A percentile compares a stretch with the other conserved stretches of the same genome.
phyloP scores from a whole-genome alignment of 2,888 invertebrate genomes.

The Branchipolynoe longqiensis region DNA sequence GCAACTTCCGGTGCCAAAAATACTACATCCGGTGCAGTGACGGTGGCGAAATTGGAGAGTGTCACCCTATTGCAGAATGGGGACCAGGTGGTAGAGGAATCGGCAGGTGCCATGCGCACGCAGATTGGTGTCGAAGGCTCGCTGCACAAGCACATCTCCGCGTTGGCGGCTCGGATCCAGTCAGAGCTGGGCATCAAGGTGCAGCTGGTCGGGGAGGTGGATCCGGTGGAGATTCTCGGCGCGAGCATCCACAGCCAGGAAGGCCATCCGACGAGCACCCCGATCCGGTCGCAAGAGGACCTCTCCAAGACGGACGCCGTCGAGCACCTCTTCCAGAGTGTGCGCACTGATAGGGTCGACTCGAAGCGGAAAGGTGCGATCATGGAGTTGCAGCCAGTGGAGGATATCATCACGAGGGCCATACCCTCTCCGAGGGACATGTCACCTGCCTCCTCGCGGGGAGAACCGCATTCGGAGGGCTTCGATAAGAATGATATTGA shows the following conservation, averaged over 20 bases:
- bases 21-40: background rate
- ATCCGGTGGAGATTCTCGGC: slow-evolving; percentile 22
- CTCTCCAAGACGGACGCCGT: slow-evolving; percentile 1
- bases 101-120: too few relatives aligned
- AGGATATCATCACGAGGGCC: slow-evolving; percentile 37
- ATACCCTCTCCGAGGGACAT: slow-evolving; percentile 30
- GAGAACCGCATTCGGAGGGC: background rate
- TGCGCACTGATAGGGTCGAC: slow-evolving; percentile 1
- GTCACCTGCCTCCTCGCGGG: background rate
- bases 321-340: slow-evolving; percentile 48
- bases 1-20: slow-evolving; percentile 1
- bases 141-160: slow-evolving; percentile 39
- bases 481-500: background rate
- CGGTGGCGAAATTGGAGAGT: background rate
- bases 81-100: slow-evolving; percentile 15
- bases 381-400: slow-evolving; percentile 16
- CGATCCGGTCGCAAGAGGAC: slow-evolving; percentile 10
- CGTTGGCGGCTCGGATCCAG: slow-evolving; percentile 40
- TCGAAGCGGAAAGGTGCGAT: background rate
- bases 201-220: slow-evolving; percentile 46
- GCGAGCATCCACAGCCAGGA: slow-evolving; percentile 48
- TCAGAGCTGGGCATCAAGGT: slow-evolving; percentile 52
- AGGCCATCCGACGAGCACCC: background rate
- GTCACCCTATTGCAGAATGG: background rate
- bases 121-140: slow-evolving; percentile 38